These are phyloP conservation scores for Zaprionus tsacasi DNA, from an alignment of 1,140 invertebrate genomes.

Conservation along the genomic window DNA sequence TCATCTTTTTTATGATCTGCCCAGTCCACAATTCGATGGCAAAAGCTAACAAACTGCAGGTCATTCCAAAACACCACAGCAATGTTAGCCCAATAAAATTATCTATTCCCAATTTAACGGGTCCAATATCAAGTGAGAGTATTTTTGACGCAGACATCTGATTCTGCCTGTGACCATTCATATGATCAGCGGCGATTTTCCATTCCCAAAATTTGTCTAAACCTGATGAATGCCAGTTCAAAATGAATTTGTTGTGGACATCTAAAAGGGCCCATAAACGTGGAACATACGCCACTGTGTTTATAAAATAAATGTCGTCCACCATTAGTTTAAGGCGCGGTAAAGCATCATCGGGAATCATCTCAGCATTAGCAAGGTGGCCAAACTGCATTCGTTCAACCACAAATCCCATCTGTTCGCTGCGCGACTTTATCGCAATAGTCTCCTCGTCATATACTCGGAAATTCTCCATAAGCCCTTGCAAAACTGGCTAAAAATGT, in stretches of 20 bases:
- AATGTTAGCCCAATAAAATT: constrained; percentile 72
- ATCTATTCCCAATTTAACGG: constrained; percentile 63
- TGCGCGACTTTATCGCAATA: constrained; percentile 51
- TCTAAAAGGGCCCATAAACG: constrained; percentile 63
- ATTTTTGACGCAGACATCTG: constrained; percentile 62
- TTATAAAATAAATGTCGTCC: constrained; percentile 70
- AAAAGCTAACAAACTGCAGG: constrained; percentile 64
- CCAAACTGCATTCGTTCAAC: constrained; percentile 72
- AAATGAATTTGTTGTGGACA: constrained; percentile 61
- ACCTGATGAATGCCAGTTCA: constrained; percentile 71
- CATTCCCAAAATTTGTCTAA: constrained; percentile 78
- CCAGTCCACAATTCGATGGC: constrained; percentile 47
- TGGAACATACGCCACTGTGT: constrained; percentile 61
- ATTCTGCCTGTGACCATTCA: constrained; percentile 69
- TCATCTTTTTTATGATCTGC: background rate
- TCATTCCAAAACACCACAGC: constrained; percentile 69
- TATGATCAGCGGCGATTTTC: constrained; percentile 64
- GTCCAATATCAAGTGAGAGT: constrained; percentile 61
- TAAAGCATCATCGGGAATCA: constrained; percentile 62
- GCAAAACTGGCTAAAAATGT: constrained; percentile 49
- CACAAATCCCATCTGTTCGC: constrained; percentile 73
- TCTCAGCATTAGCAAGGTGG: constrained; percentile 65
- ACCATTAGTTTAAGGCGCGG: constrained; percentile 71
- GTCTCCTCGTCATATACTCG: constrained; percentile 39
- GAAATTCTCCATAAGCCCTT: constrained; percentile 54